Evolutionary conservation across 2,113 vertebrate genomes (phyloP).

Genomic region (Seriola quinqueradiata): DNA sequence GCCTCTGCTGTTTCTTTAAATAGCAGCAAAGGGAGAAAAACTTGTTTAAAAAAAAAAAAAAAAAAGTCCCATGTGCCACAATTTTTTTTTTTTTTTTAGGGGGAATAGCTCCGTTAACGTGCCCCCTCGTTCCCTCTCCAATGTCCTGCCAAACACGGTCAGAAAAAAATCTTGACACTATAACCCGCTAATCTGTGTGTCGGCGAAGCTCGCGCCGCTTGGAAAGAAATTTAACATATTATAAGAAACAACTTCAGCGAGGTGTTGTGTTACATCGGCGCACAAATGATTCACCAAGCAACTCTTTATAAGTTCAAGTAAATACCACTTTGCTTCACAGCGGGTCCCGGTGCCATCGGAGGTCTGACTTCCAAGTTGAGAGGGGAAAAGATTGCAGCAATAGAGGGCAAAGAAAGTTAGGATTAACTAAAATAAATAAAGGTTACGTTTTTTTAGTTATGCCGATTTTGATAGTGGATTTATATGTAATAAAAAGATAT

Average conservation of each 20-base stretch:
- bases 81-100: constrained; percentile 24
- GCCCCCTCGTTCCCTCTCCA: constrained; percentile 29
- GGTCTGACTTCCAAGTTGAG: background rate
- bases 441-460: background rate
- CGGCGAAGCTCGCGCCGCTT: background rate
- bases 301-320: constrained; percentile 18
- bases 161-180: background rate
- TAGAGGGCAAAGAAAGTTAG: background rate
- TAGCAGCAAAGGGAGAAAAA: constrained; percentile 18
- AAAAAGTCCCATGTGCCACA: constrained; percentile 51
- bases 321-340: constrained; percentile 31
- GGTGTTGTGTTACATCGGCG: constrained; percentile 35
- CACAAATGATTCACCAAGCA: background rate
- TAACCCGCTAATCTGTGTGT: background rate
- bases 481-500: too few species aligned
- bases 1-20: background rate
- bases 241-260: too few species aligned
- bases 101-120: constrained; percentile 46
- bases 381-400: background rate
- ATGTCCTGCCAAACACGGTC: background rate
- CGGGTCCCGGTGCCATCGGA: background rate
- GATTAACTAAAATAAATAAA: background rate
- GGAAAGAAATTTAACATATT: background rate
- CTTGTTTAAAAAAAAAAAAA: background rate
- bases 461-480: constrained; percentile 23